Percentiles rank a stretch among this genome's conserved stretches.
These are phyloP conservation scores for Oncorhynchus mykiss DNA, from an alignment of 2,113 vertebrate genomes.

Conservation along the genomic window DNA sequence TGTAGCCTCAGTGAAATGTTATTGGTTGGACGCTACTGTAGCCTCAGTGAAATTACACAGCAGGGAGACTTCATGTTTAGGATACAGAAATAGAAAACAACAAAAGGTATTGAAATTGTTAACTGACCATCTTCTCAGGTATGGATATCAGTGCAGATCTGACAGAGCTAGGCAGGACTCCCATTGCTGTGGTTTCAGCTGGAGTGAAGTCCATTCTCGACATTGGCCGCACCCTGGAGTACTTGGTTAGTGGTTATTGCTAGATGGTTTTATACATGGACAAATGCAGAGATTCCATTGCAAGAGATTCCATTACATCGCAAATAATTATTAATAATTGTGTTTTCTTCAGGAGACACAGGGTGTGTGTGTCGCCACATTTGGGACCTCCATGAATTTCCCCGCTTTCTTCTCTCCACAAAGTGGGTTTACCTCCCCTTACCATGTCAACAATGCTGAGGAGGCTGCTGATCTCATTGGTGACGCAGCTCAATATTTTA, in stretches of 20 bases:
- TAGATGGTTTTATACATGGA: no score
- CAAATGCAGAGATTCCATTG: no score
- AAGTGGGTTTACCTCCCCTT: constrained; percentile 82
- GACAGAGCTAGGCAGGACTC: constrained; percentile 86
- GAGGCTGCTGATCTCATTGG: constrained; percentile 86
- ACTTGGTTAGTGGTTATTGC: constrained; percentile 74
- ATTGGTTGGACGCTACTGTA: no score
- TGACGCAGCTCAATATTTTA: constrained; percentile 37
- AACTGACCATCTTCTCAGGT: constrained; percentile 61
- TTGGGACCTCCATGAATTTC: constrained; percentile 80
- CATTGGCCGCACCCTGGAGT: constrained; percentile 87
- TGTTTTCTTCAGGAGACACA: constrained; percentile 80
- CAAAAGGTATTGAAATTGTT: neutral
- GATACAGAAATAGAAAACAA: neutral
- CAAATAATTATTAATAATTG: neutral
- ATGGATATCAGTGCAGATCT: constrained; percentile 90
- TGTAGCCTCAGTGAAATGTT: neutral
- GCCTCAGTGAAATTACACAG: neutral
- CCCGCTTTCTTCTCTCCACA: constrained; percentile 84
- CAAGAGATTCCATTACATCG: neutral
- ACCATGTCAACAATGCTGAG: constrained; percentile 72
- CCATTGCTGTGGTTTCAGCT: constrained; percentile 84
- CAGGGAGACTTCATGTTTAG: neutral
- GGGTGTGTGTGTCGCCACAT: constrained; percentile 86
- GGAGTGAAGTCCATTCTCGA: constrained; percentile 90